Percentiles rank a stretch among this genome's conserved stretches.
These are phyloP conservation scores for Phataginus tricuspis DNA, from an alignment of 2,797 vertebrate species.

Conservation along the genomic window DNA sequence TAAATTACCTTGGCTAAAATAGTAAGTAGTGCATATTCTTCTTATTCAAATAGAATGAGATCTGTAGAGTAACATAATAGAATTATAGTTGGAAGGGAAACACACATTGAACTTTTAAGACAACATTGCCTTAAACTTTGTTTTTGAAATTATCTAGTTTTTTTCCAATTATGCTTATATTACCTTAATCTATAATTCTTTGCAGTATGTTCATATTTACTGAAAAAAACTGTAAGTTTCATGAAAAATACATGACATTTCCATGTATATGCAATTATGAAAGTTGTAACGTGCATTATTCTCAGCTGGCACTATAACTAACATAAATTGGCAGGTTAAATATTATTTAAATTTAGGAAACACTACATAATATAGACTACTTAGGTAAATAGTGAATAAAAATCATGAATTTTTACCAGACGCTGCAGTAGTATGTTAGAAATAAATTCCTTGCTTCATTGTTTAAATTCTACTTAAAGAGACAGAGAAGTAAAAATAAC, in stretches of 20 bases:
- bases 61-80: not conserved
- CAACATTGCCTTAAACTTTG: not conserved
- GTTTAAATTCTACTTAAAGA: constrained; percentile 40
- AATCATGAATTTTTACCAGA: constrained; percentile 51
- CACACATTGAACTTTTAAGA: not conserved
- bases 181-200: constrained; percentile 7
- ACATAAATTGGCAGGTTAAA: constrained; percentile 44
- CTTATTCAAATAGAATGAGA: constrained; percentile 7
- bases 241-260: constrained; percentile 54
- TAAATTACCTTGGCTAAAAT: constrained; percentile 21
- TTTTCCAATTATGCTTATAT: not conserved
- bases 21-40: not conserved
- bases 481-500: constrained; percentile 27
- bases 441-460: constrained; percentile 53
- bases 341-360: constrained; percentile 53
- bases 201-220: not conserved
- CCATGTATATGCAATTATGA: not conserved
- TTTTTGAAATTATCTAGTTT: not conserved
- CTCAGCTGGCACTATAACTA: constrained; percentile 53
- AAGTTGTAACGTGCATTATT: constrained; percentile 51
- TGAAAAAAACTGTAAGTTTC: constrained; percentile 24
- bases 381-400: constrained; percentile 15
- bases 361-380: not conserved
- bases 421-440: not conserved
- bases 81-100: not conserved